Conservation (phyloP, 2,797 vertebrate genomes). For the Smutsia gigantea region DNA sequence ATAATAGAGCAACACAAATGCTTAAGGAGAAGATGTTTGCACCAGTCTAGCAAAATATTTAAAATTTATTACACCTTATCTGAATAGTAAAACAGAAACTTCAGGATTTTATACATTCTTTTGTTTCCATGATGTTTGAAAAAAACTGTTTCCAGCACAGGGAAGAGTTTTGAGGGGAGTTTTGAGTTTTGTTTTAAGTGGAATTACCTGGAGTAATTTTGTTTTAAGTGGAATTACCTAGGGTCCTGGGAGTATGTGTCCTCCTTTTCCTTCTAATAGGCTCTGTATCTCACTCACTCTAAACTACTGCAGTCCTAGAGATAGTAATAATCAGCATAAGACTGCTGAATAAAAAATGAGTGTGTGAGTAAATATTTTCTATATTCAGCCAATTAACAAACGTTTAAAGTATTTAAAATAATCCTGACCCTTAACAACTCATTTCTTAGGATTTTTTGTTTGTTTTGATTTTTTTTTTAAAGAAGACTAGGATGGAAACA, state of each 20-base stretch:
- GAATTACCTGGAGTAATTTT: neutral
- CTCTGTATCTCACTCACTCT: neutral
- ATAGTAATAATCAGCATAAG: neutral
- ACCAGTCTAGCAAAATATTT: neutral
- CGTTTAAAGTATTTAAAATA: neutral
- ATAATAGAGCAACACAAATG: neutral
- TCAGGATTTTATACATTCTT: neutral
- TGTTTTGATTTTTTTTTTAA: conserved; percentile 51
- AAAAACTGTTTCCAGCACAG: neutral
- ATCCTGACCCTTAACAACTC: neutral
- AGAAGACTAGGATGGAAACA: neutral
- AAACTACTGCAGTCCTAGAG: neutral
- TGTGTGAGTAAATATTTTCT: neutral
- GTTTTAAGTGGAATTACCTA: neutral
- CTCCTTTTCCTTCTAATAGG: neutral
- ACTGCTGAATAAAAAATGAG: neutral
- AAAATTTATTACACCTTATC: neutral
- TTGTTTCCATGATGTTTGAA: neutral
- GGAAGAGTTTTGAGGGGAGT: neutral
- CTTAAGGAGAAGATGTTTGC: neutral
- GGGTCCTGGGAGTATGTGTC: neutral
- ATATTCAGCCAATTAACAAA: neutral
- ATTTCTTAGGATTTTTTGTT: neutral
- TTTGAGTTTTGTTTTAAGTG: neutral
- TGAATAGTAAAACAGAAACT: neutral